Evolutionary conservation across 2,797 vertebrate species (phyloP), one percentile per base, ranked within the genome.

Genomic region (Notolabrus celidotus): DNA sequence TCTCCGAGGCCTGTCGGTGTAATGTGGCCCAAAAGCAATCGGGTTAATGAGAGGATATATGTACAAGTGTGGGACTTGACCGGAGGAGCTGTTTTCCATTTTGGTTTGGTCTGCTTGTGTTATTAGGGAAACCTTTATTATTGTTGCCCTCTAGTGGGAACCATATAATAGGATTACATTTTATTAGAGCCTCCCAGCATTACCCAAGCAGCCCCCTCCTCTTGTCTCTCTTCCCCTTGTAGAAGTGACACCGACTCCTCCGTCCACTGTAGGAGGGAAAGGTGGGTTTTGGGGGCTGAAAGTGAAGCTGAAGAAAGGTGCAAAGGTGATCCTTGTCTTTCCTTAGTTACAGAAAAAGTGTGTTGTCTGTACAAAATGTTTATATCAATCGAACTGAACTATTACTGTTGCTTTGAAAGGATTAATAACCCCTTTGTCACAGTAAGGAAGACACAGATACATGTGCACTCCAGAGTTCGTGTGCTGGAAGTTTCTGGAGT

Each of bases 81-180:
- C 89, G 87, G 81, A 89, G 90, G 88, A 92, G 86, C 88, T 89
- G 89, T 92, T 93, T 93, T 89, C 90, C 91, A 92, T 94, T 93
- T 93, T 93, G 90, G 90, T 90, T 91, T 84, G 90, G 93, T 91
- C 91, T 92, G 82, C 86, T 90, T 51, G 82, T 89, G 91, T 94
- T 95, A 95, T 95, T 94, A 94, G 92, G 92, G 89, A 94, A 94
- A 93, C 92, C 92, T 94, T 94, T 94, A 94, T 95, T 95, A 95
- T 94, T 94, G 91, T 92, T 90, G 91, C 89, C 94, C 93, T 94
- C 93, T 93, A 94, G 93, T 93, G 93, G 91, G 91, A 91, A 89
- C 86, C 90, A 90, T 93, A 92, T 94, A 95, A 95, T 93, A 93
- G 93, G 93, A 94, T 95, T 95, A 95, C 93, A 94, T 94, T 94